Evolutionary conservation across 2,113 vertebrate genomes (phyloP), one percentile per base, ranked within the genome.

Genomic region (Tapirus terrestris): DNA sequence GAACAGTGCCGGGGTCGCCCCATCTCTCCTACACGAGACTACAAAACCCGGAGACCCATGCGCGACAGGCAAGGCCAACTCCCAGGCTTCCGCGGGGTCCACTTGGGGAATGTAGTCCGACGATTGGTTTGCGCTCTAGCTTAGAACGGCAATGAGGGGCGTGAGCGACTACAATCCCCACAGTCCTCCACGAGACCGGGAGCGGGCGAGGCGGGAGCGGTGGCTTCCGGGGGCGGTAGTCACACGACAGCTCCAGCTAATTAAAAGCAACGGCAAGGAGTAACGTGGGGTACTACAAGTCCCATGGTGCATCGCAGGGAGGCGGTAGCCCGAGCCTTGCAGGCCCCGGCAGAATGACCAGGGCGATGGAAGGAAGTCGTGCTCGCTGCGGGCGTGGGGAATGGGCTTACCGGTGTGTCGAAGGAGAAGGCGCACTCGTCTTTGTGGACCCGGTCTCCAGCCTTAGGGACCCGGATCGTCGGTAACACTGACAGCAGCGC

Each of bases 341-440:
- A 53, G 96, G 96, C 97, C 93, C 97, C 61, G 93, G 94, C 83
- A 93, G 96, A 96, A 97, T 87, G 72, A 93, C 97, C 97, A 90
- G 43, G 96, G 87, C 73, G 61, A 96, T 97, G 95, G 96, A 93
- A 95, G 86, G 88, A 94, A 97, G 93, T 96, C 85, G 93, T 96
- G 93, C 45, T 97, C 76, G 43, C 31, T 82, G 80, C 81, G 8
- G 56, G 16, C 45, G 9, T 72, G 83, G 82, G 80, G 77, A 93
- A 45, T 51, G 89, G 84, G 87, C 98, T 99, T 99, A 99, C 99
- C 99, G 99, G 99, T 27, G 99, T 99, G 96, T 99, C 98, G 98
- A 99, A 99, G 97, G 99, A 99, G 98, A 99, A 99, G 98, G 99
- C 99, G 98, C 99, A 99, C 98, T 99, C 99, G 98, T 99, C 99